phyloP scores from a whole-genome alignment of 2,113 vertebrate genomes.

The Phyllostomus discolor region DNA sequence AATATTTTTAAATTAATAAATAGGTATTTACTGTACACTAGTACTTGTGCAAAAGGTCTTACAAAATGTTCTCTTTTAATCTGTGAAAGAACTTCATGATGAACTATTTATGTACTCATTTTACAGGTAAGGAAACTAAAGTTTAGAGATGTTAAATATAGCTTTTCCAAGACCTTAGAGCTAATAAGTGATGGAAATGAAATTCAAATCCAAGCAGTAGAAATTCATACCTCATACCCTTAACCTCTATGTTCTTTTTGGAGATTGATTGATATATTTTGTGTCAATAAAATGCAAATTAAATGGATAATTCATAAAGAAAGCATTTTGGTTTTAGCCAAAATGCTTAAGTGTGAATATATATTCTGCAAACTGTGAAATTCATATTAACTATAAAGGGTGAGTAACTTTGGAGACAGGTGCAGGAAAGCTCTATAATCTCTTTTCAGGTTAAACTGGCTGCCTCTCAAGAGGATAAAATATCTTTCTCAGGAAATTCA shows the following conservation, averaged over 20 bases:
- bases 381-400: background rate
- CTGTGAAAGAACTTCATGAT: background rate
- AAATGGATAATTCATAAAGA: constrained; percentile 19
- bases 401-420: constrained; percentile 23
- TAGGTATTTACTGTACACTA: background rate
- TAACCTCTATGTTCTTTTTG: constrained; percentile 4
- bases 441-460: constrained; percentile 8
- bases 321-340: constrained; percentile 10
- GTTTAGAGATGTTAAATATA: background rate
- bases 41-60: background rate
- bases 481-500: constrained; percentile 11
- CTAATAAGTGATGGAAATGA: background rate
- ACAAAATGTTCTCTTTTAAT: background rate
- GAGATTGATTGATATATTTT: constrained; percentile 9
- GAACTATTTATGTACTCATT: background rate
- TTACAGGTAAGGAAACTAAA: background rate
- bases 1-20: background rate
- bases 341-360: background rate
- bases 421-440: background rate
- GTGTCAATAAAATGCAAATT: constrained; percentile 19
- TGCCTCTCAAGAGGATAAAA: background rate
- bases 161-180: background rate
- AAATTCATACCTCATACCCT: background rate
- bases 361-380: constrained; percentile 10
- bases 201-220: background rate